These are phyloP conservation scores for Botrylloides violaceus DNA, from an alignment of 23 tunicate species.

Conservation along the genomic window DNA sequence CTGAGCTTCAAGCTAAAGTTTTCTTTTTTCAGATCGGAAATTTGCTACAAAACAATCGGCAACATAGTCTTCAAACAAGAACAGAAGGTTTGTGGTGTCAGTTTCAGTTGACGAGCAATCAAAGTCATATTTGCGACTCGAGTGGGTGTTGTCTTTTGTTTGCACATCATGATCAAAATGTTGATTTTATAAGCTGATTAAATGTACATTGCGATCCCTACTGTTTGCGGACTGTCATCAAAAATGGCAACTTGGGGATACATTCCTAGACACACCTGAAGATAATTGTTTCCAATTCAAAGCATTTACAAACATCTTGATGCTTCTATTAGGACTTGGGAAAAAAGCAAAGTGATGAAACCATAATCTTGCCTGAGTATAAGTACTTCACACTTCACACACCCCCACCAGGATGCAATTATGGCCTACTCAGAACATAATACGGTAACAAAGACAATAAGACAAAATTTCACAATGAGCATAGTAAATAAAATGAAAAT, in stretches of 20 bases:
- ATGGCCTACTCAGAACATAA: no score
- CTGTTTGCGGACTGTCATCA: neutral
- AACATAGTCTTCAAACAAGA: neutral
- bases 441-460: no score
- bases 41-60: constrained; percentile 50
- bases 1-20: constrained; percentile 80
- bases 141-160: neutral
- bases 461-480: no score
- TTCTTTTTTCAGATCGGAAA: constrained; percentile 84
- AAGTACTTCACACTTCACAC: no score
- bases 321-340: no score
- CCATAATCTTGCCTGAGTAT: no score
- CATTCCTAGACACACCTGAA: neutral
- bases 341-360: no score
- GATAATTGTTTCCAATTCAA: no score
- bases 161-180: neutral
- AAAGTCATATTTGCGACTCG: neutral
- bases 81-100: neutral
- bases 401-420: no score
- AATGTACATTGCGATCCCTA: neutral
- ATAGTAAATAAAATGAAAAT: no score
- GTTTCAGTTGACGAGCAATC: neutral
- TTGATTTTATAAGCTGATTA: neutral
- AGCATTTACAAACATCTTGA: no score
- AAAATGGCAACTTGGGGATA: neutral